Percentiles rank a stretch among this genome's conserved stretches.
Evolutionary conservation across 2,113 vertebrate species (phyloP).

Genomic region (Poeciliopsis prolifica): DNA sequence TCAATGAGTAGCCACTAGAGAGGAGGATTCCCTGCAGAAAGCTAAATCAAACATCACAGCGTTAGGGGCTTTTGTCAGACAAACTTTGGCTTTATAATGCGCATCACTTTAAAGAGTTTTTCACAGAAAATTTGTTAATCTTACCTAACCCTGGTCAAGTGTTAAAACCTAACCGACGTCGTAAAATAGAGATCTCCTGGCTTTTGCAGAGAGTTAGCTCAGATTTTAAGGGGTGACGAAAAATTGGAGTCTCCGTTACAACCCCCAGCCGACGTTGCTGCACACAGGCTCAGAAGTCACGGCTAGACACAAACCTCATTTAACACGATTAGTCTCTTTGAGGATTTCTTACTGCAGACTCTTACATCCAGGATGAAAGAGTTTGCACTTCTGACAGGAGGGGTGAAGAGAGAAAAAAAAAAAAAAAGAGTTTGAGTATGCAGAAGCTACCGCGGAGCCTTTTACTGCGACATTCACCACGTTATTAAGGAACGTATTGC

Average conservation of each 20-base stretch:
- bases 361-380: constrained; percentile 68
- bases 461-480: constrained; percentile 64
- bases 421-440: constrained; percentile 47
- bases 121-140: constrained; percentile 55
- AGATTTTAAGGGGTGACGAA: constrained; percentile 46
- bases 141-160: constrained; percentile 47
- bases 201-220: constrained; percentile 26
- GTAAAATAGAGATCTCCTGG: constrained; percentile 25
- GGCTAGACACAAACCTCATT: constrained; percentile 69
- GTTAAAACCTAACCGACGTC: constrained; percentile 14
- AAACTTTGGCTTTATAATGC: constrained; percentile 65
- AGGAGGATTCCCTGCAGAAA: constrained; percentile 62
- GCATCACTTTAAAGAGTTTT: constrained; percentile 57
- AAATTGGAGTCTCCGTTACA: constrained; percentile 45
- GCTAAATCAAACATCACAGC: constrained; percentile 68
- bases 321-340: constrained; percentile 75
- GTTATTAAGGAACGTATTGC: constrained; percentile 67
- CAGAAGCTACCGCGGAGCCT: constrained; percentile 51
- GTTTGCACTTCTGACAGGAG: constrained; percentile 57
- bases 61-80: constrained; percentile 66
- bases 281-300: constrained; percentile 53
- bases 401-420: not conserved
- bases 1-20: constrained; percentile 48
- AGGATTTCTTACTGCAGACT: constrained; percentile 69
- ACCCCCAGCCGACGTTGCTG: constrained; percentile 15